phyloP scores from a whole-genome alignment of 2,888 invertebrate species.

The Nemotelus nigrinus region DNA sequence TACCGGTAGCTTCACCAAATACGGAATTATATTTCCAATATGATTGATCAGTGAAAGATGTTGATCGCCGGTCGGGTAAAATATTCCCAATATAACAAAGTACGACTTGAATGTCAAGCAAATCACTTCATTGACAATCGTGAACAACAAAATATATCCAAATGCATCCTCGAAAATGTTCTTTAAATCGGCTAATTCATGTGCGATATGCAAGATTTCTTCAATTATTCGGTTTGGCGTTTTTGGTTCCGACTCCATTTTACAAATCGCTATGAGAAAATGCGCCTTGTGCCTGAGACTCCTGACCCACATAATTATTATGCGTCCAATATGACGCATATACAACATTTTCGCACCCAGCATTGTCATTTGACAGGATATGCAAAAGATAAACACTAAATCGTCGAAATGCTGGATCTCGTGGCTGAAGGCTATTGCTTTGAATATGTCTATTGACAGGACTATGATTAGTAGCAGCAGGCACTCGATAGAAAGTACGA shows the following conservation, averaged over 20 bases:
- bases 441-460: slow-evolving; percentile 11
- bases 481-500: slow-evolving; percentile 14
- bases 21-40: slow-evolving; percentile 43
- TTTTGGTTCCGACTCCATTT: not conserved
- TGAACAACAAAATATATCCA: slow-evolving; percentile 45
- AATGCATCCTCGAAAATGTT: slow-evolving; percentile 34
- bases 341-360: slow-evolving; percentile 43
- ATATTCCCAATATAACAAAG: slow-evolving; percentile 34
- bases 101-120: slow-evolving; percentile 44
- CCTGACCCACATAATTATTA: slow-evolving; percentile 32
- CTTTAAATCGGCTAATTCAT: slow-evolving; percentile 44
- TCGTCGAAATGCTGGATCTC: slow-evolving; percentile 39
- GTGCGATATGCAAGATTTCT: slow-evolving; percentile 35
- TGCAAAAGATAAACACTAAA: slow-evolving; percentile 41
- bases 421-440: slow-evolving; percentile 20
- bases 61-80: slow-evolving; percentile 34
- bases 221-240: slow-evolving; percentile 16
- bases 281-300: slow-evolving; percentile 12
- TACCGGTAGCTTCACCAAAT: slow-evolving; percentile 40
- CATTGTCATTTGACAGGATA: slow-evolving; percentile 40
- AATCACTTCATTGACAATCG: slow-evolving; percentile 42
- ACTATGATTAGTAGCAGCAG: not conserved
- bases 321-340: slow-evolving; percentile 43
- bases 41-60: slow-evolving; percentile 26
- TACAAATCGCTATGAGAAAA: not conserved